Conservation (phyloP, 2,888 invertebrate species). For the Volucella bombylans region DNA sequence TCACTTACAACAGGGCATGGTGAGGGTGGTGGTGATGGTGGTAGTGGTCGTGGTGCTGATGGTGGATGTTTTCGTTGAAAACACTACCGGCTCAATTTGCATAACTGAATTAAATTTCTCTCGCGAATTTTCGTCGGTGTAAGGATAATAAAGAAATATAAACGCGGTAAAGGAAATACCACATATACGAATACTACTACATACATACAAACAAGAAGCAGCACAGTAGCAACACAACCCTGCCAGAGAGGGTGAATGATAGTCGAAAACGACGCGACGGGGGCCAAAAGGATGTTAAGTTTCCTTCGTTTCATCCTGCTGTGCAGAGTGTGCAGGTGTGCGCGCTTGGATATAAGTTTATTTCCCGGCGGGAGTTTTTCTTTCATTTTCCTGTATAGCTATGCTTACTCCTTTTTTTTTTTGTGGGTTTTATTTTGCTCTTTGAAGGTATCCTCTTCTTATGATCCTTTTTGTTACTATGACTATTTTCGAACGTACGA, state of each 20-base stretch:
- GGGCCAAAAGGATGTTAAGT: conserved; percentile 52
- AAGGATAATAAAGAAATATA: conserved; percentile 73
- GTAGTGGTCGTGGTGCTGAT: background rate
- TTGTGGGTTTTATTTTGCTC: background rate
- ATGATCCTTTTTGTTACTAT: conserved; percentile 19
- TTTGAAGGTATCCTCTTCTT: background rate
- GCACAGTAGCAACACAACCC: background rate
- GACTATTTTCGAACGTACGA: conserved; percentile 38
- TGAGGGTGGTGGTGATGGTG: too few relatives aligned
- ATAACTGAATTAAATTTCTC: conserved; percentile 74
- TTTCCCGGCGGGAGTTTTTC: conserved; percentile 68
- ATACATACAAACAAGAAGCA: conserved; percentile 11
- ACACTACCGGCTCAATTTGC: conserved; percentile 74
- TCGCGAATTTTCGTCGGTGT: conserved; percentile 72
- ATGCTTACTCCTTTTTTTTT: conserved; percentile 7
- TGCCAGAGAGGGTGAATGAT: conserved; percentile 42
- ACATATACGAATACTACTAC: conserved; percentile 31
- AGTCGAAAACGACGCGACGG: conserved; percentile 39
- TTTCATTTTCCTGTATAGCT: conserved; percentile 51
- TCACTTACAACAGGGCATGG: too few relatives aligned
- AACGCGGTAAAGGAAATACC: conserved; percentile 69
- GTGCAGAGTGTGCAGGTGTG: conserved; percentile 49
- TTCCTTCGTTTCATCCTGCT: conserved; percentile 53
- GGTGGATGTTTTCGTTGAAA: conserved; percentile 70
- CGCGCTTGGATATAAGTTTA: conserved; percentile 66